Evolutionary conservation across 2,888 invertebrate genomes (phyloP), one percentile per base, ranked within the genome.

Genomic region (Priocnemis perturbator): DNA sequence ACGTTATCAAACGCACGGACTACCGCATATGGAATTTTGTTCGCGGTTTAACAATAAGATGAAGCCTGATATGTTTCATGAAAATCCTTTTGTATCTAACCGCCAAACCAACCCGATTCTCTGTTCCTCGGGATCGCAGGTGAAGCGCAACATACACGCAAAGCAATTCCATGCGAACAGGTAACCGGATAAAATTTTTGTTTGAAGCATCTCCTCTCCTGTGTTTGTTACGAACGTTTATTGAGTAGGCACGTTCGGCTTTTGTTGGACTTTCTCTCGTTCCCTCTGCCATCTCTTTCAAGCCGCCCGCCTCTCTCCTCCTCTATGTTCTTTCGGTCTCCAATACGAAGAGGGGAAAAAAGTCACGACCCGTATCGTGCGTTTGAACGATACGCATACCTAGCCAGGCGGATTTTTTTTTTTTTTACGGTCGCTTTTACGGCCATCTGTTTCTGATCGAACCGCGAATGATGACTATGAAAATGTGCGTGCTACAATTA

Each of bases 161-260:
- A 15, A 56, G 56, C 30, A 45, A 67, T 66, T 56, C 17, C 52
- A 37, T 56, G 7, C 21, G 50, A 26, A 20, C 65, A 61, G 37
- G 58, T 66, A 61, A 60, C 48, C 62, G 63, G 44, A 60, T 69
- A 64, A 61, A 71, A 68, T 70, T 74, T 58, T 67, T 58, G 53
- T 60, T 68, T 60, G 44, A 20, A 67, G 37, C 21, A 20, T 63
- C 45, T 60, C 15, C 57, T 53, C 30, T 15, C 26, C 23, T 5
- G 15, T 57, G 50, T 71, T 73, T 62, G 73, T 70, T 73, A 68
- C 63, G 66, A 71, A 26, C 65, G 66, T 67, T 74, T 68, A 72
- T 77, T 62, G 60, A 63, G 15, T 58, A 58, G 20, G 21, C 20
- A 58, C 44, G 44, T 21, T 50, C 50, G 50, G 50, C 19, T 37